Evolutionary conservation across 92 coral and sea anemone genomes (phyloP).

Genomic region (Palythoa caribaeorum): DNA sequence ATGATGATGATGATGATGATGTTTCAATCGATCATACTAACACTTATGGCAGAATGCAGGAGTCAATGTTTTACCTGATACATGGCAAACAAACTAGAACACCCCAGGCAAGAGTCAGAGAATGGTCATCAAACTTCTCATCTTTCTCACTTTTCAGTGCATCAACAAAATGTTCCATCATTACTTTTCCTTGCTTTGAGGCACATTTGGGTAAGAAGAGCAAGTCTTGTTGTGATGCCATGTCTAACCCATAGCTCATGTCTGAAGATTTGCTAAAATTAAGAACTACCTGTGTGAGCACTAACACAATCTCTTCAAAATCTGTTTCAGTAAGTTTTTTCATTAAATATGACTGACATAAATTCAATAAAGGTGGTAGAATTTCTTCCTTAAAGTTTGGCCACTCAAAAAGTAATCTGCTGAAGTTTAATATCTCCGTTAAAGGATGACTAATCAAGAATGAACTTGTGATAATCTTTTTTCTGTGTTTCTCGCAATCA

Average conservation of each 20-base stretch:
- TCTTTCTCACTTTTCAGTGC: conserved; percentile 36
- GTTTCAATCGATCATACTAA: too few relatives aligned
- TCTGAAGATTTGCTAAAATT: conserved; percentile 35
- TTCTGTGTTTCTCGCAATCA: conserved; percentile 55
- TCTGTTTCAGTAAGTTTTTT: conserved; percentile 36
- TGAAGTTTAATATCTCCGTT: conserved; percentile 60
- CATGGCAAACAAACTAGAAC: conserved; percentile 82
- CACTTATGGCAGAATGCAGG: too few relatives aligned
- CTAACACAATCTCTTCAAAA: conserved; percentile 59
- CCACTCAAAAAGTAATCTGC: conserved; percentile 77
- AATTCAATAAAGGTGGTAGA: conserved; percentile 64
- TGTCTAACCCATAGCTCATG: conserved; percentile 54
- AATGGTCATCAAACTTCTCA: conserved; percentile 31
- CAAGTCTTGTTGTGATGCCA: conserved; percentile 57
- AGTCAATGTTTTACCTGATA: conserved; percentile 70
- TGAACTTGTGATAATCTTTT: conserved; percentile 53
- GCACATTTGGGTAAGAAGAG: conserved; percentile 81
- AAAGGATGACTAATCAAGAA: conserved; percentile 54
- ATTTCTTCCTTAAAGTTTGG: conserved; percentile 60
- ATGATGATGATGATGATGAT: too few relatives aligned
- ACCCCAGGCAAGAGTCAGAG: conserved; percentile 75
- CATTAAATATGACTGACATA: conserved; percentile 67
- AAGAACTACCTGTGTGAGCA: conserved; percentile 72
- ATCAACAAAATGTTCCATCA: conserved; percentile 52
- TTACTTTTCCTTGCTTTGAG: conserved; percentile 64